phyloP scores from a whole-genome alignment of 2,113 vertebrate genomes.

The Macrotis lagotis region DNA sequence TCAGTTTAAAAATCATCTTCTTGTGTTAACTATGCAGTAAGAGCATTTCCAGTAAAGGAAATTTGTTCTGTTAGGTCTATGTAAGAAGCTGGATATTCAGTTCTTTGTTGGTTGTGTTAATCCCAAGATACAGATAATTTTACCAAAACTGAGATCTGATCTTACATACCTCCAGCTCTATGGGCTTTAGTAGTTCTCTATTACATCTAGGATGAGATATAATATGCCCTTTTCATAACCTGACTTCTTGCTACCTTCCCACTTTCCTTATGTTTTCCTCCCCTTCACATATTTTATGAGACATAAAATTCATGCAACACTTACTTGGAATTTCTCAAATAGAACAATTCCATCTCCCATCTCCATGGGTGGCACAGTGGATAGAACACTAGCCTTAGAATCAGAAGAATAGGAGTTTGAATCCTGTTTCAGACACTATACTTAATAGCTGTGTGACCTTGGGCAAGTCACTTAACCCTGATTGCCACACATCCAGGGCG shows the following conservation, averaged over 20 bases:
- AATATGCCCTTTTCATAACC: not conserved
- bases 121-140: not conserved
- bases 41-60: not conserved
- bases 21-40: slow-evolving; percentile 25
- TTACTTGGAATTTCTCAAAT: not conserved
- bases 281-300: not conserved
- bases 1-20: slow-evolving; percentile 41
- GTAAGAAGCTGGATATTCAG: slow-evolving; percentile 41
- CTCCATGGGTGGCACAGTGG: too few species aligned
- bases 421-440: too few species aligned
- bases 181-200: not conserved
- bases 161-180: not conserved
- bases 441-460: too few species aligned
- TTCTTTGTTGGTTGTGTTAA: not conserved
- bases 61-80: not conserved
- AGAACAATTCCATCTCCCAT: too few species aligned
- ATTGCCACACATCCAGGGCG: too few species aligned
- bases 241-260: not conserved
- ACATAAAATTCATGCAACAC: not conserved
- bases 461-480: too few species aligned
- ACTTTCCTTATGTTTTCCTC: not conserved
- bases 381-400: too few species aligned
- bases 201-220: not conserved
- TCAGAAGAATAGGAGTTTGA: too few species aligned
- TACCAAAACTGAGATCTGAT: not conserved